Percentiles rank a stretch among this genome's conserved stretches.
Evolutionary conservation across 2,113 vertebrate genomes (phyloP).

Genomic region (Micronisus gabar): DNA sequence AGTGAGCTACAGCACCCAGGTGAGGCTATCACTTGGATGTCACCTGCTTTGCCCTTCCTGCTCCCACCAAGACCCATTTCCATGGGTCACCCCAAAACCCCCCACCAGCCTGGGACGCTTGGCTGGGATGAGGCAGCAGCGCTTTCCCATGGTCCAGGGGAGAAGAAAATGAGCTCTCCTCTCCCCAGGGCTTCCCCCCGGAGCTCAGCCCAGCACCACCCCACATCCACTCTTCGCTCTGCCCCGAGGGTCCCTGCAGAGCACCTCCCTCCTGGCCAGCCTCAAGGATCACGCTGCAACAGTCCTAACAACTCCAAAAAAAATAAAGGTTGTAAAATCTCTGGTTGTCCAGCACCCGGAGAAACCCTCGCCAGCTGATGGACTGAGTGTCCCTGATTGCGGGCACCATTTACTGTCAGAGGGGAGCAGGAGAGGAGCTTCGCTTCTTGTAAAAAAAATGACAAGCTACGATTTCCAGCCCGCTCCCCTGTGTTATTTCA

Average conservation of each 20-base stretch:
- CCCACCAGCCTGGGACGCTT: accelerated
- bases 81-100: background rate
- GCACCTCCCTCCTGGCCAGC: background rate
- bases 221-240: background rate
- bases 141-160: accelerated
- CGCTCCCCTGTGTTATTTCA: background rate
- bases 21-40: too few species aligned
- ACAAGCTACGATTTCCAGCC: slow-evolving; percentile 1
- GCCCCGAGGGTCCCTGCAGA: background rate
- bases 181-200: accelerated
- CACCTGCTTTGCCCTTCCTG: accelerated
- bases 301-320: background rate
- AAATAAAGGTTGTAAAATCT: background rate
- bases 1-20: background rate
- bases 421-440: background rate
- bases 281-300: accelerated
- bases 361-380: background rate
- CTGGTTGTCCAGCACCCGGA: background rate
- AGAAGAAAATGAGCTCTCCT: background rate
- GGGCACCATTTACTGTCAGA: background rate
- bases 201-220: background rate
- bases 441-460: background rate
- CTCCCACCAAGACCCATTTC: background rate
- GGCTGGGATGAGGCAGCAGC: background rate
- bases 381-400: background rate